Base-by-base conservation (phyloP, 2,888 invertebrate species). In the Latrodectus elegans region DNA sequence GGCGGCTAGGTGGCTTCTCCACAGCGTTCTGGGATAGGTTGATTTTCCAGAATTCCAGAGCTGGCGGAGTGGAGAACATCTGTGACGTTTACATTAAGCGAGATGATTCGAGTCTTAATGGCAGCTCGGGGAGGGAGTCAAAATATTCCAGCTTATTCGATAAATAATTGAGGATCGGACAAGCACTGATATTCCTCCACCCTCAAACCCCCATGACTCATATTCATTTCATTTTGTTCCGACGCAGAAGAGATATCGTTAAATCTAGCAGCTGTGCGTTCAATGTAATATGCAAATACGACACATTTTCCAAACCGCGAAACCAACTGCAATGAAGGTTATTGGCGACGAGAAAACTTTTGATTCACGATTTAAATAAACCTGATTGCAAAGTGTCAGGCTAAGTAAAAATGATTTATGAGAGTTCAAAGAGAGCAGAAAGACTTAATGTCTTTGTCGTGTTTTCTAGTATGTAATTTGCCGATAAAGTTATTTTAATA, bases 81-180 rank as follows among this genome's bases (percentile, higher is more conserved):
- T 80, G 85, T 85, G 79, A 85, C 85, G 70, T 79, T 79, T 85
- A 73, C 75, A 85, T 85, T 79, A 80, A 64, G 74, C 74, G 79
- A 67, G 74, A 67, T 55, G 17, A 53, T 73, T 11, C 75, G 51
- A 52, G n/a, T 55, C 73, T 79, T 84, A 84, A 85, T 79, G 85
- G 85, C 67, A 65, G 74, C 70, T 70, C 67, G 55, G 73, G 72
- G 73, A 60, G 12, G 60, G 51, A 74, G 68, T 70, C 67, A 79
- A 79, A 70, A 22, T 68, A 70, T 74, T 53, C 60, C 22, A 53
- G 55, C 55, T 26, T 67, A 67, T 52, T 78, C 84, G 73, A 80
- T 80, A 85, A 85, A 67, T 85, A 85, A 85, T 85, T 78, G 84
- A 10, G 67, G 53, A 71, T 52, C 76, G 73, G 55, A 67, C 75